Percentiles rank a stretch among this genome's conserved stretches.
Evolutionary conservation across 2,888 invertebrate species (phyloP).

Genomic region (Drosophila tripunctata): DNA sequence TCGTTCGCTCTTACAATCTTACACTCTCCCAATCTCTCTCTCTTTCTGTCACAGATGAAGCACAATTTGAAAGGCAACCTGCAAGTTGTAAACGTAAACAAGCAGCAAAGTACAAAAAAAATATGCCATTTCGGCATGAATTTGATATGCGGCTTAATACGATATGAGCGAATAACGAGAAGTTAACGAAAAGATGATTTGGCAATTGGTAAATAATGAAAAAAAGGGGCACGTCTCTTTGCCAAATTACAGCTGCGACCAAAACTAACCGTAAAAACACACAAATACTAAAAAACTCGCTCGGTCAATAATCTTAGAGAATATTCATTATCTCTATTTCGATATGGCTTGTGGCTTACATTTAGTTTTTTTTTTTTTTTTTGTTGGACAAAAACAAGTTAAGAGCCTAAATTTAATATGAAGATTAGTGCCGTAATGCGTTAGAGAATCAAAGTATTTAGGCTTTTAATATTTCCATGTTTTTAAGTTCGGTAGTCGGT

Average conservation of each 20-base stretch:
- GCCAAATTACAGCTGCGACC: not conserved
- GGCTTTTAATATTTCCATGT: not conserved
- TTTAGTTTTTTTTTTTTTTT: not conserved
- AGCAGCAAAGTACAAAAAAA: conserved; percentile 34
- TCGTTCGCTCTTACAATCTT: not conserved
- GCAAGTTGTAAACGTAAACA: conserved; percentile 51
- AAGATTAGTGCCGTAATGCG: not conserved
- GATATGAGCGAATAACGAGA: conserved; percentile 21
- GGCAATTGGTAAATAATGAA: not conserved
- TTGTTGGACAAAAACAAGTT: conserved; percentile 2
- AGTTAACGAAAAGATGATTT: conserved; percentile 5
- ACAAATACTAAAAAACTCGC: conserved; percentile 1
- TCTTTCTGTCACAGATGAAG: conserved; percentile 18
- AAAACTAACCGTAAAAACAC: not conserved
- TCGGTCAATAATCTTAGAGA: conserved; percentile 2
- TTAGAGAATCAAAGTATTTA: conserved; percentile 4
- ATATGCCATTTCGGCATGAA: conserved; percentile 56
- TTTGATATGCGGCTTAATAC: conserved; percentile 70
- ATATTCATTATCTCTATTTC: conserved; percentile 2
- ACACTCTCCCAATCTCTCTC: not conserved
- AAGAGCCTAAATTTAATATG: conserved; percentile 9
- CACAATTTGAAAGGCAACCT: conserved; percentile 32
- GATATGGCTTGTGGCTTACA: conserved; percentile 1
- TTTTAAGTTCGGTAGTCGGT: not conserved
- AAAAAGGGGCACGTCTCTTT: conserved; percentile 15